These are phyloP conservation scores for Meghimatium bilineatum DNA, from an alignment of 2,888 invertebrate species.

Conservation along the genomic window DNA sequence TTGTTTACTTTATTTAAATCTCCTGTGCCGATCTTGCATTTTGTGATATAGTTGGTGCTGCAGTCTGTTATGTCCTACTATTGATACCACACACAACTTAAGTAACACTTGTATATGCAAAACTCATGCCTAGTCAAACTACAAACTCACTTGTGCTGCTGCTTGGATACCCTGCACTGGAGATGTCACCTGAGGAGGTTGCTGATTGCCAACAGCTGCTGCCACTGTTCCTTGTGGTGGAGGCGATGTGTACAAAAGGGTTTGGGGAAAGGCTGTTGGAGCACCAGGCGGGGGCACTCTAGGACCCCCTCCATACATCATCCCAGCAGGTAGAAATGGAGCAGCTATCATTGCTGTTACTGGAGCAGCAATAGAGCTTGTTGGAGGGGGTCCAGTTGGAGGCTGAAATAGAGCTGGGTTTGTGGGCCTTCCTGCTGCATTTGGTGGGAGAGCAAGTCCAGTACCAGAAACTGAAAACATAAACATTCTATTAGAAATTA, in stretches of 20 bases:
- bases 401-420: slow-evolving; percentile 54
- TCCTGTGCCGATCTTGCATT: too few species aligned
- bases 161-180: slow-evolving; percentile 21
- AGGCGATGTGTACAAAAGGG: slow-evolving; percentile 58
- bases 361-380: slow-evolving; percentile 49
- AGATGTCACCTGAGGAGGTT: slow-evolving; percentile 13
- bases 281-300: slow-evolving; percentile 52
- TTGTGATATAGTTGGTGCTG: too few species aligned
- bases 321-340: slow-evolving; percentile 52
- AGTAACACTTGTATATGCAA: too few species aligned
- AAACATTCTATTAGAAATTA: not conserved
- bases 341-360: slow-evolving; percentile 51
- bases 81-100: too few species aligned
- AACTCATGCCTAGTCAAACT: too few species aligned
- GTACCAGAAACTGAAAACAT: slow-evolving; percentile 37
- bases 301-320: slow-evolving; percentile 58
- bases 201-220: slow-evolving; percentile 13
- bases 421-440: slow-evolving; percentile 50
- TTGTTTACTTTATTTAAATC: too few species aligned
- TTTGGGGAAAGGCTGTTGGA: slow-evolving; percentile 54
- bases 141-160: slow-evolving; percentile 20
- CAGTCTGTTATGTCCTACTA: too few species aligned
- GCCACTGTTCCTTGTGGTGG: slow-evolving; percentile 51
- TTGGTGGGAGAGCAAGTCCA: slow-evolving; percentile 34
- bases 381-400: slow-evolving; percentile 48